Evolutionary conservation across 2,113 vertebrate species (phyloP).

Genomic region (Xiphophorus maculatus): DNA sequence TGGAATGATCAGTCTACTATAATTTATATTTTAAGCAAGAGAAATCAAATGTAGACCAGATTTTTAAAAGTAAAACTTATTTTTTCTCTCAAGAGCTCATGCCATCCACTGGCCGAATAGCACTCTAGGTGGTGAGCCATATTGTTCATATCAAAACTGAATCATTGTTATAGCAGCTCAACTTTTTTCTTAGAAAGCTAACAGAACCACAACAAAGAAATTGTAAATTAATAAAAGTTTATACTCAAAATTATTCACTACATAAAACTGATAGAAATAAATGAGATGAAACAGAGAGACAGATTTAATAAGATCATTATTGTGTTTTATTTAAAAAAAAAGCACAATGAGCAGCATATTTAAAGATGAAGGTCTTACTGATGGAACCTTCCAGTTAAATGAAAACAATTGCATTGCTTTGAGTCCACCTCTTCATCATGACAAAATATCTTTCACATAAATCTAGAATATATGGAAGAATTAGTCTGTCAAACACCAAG

Average conservation of each 20-base stretch:
- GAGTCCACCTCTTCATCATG: slow-evolving; percentile 22
- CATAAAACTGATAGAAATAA: neutral
- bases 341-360: slow-evolving; percentile 53
- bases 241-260: neutral
- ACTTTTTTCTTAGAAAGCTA: neutral
- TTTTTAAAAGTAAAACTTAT: neutral
- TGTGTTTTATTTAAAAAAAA: slow-evolving; percentile 56
- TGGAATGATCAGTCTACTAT: neutral
- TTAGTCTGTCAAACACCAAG: neutral
- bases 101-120: neutral
- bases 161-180: neutral
- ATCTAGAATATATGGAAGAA: neutral
- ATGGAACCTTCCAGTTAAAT: slow-evolving; percentile 14
- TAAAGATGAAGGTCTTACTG: slow-evolving; percentile 9
- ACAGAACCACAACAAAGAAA: neutral
- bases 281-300: neutral
- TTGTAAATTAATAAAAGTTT: neutral
- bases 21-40: neutral
- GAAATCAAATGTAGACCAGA: neutral
- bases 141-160: neutral
- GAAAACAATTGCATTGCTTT: slow-evolving; percentile 23
- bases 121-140: neutral
- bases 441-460: neutral
- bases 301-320: slow-evolving; percentile 7
- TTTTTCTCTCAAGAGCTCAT: neutral